These are phyloP conservation scores for Antheraea pernyi DNA, from an alignment of 1,140 invertebrate species.

Conservation along the genomic window DNA sequence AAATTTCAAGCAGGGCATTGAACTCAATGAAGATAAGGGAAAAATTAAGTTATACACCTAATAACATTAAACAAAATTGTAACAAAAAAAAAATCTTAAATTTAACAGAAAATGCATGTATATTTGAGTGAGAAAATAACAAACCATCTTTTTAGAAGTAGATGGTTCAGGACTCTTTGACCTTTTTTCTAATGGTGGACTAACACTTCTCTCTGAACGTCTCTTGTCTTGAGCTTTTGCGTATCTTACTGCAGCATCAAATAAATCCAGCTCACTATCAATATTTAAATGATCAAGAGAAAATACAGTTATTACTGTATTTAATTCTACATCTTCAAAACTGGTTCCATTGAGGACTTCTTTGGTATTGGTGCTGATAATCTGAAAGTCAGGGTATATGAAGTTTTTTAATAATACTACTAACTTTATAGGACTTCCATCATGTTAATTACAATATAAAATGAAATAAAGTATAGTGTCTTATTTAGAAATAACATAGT, in stretches of 20 bases:
- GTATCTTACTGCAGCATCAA: slow-evolving; percentile 86
- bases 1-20: too few species aligned
- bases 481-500: too few species aligned
- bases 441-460: too few species aligned
- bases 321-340: slow-evolving; percentile 87
- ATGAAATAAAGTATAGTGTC: too few species aligned
- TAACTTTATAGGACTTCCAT: too few species aligned
- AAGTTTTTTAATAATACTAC: not conserved
- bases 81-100: too few species aligned
- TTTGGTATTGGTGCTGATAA: slow-evolving; percentile 87
- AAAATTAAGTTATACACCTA: too few species aligned
- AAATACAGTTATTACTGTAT: slow-evolving; percentile 86
- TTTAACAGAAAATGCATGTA: not conserved
- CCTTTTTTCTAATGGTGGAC: slow-evolving; percentile 38
- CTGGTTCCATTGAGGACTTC: slow-evolving; percentile 86
- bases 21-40: too few species aligned
- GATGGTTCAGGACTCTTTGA: slow-evolving; percentile 54
- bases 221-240: slow-evolving; percentile 71
- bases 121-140: not conserved
- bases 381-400: slow-evolving; percentile 52
- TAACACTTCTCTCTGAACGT: slow-evolving; percentile 41
- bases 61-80: too few species aligned
- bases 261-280: slow-evolving; percentile 87
- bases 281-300: slow-evolving; percentile 86
- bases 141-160: slow-evolving; percentile 56